Percentiles rank a stretch among this genome's conserved stretches.
Evolutionary conservation across 2,888 invertebrate genomes (phyloP).

Genomic region (Calameuta pallipes): DNA sequence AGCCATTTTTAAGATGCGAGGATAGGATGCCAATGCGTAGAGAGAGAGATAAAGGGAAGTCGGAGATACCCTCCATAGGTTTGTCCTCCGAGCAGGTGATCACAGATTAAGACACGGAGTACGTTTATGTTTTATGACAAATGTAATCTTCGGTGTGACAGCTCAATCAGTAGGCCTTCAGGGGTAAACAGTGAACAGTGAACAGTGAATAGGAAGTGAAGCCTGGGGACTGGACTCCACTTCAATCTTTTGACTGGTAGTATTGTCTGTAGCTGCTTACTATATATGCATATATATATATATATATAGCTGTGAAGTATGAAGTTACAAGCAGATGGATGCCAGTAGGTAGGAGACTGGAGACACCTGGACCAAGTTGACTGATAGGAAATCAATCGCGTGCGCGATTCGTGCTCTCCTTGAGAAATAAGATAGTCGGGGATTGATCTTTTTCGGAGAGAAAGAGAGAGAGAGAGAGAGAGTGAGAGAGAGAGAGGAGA

Average conservation of each 20-base stretch:
- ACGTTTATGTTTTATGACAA: conserved; percentile 51
- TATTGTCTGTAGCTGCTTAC: neutral
- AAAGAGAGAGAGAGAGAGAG: neutral
- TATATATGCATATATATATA: neutral
- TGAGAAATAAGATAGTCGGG: neutral
- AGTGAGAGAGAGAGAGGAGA: neutral
- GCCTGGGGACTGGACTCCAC: neutral
- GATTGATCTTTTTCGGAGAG: neutral
- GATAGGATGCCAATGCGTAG: neutral
- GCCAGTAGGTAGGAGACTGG: neutral
- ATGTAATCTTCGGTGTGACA: conserved; percentile 52
- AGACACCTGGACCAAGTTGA: neutral
- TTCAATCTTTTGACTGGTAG: neutral
- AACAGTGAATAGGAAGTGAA: neutral
- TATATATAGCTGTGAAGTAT: neutral
- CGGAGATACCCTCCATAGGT: conserved; percentile 8
- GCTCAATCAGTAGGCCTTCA: conserved; percentile 45
- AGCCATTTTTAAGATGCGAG: neutral
- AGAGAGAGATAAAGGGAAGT: conserved; percentile 8
- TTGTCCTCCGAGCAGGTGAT: conserved; percentile 31
- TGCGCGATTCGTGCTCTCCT: neutral
- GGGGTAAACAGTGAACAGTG: conserved; percentile 26
- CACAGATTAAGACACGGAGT: conserved; percentile 30
- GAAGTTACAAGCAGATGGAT: neutral
- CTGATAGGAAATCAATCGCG: neutral